Base-by-base conservation (phyloP, 2,797 vertebrate species). In the Gastrophryne carolinensis region DNA sequence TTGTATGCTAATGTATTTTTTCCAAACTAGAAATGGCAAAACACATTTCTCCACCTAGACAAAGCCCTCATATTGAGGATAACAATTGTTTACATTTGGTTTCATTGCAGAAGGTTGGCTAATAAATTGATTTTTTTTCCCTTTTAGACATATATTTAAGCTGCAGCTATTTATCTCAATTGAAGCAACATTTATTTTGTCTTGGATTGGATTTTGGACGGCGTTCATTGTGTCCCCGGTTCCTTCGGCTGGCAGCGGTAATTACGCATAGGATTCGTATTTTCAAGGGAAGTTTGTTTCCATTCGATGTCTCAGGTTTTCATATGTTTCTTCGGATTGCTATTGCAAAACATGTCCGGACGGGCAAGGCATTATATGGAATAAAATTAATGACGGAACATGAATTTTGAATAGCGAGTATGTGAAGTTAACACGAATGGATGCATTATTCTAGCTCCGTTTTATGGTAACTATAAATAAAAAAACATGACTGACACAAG, bases 111-210 rank as follows among this genome's bases (percentile, higher is more conserved):
- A 58, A 58, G 52, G 35, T 56, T 53, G 64, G 35, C 60, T 78
- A 78, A 72, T 72, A 78, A 78, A 72, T 78, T 72, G 75, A 72
- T 72, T 78, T 71, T 72, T 72, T 77, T 76, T 63, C 27, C 47
- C 74, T 57, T 58, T 78, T 50, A 65, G 52, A 72, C 61, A 62
- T 72, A 65, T 72, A 78, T 72, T 78, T 71, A 72, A 72, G 66
- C 60, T 37, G 50, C 60, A 7, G 60, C 68, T 64, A 78, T 78
- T 78, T 72, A 72, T 78, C 75, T 78, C 67, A 78, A 78, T 77
- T 71, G 58, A 71, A 70, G 64, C 58, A 62, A 71, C 74, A 71
- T 77, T 64, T 54, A 77, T 78, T 78, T 78, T 78, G 52, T 52
- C 50, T 5, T 13, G 72, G 68, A 78, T 65, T 78, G 68, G 56